phyloP scores from a whole-genome alignment of 92 coral and sea anemone genomes.

The Micromussa lordhowensis region DNA sequence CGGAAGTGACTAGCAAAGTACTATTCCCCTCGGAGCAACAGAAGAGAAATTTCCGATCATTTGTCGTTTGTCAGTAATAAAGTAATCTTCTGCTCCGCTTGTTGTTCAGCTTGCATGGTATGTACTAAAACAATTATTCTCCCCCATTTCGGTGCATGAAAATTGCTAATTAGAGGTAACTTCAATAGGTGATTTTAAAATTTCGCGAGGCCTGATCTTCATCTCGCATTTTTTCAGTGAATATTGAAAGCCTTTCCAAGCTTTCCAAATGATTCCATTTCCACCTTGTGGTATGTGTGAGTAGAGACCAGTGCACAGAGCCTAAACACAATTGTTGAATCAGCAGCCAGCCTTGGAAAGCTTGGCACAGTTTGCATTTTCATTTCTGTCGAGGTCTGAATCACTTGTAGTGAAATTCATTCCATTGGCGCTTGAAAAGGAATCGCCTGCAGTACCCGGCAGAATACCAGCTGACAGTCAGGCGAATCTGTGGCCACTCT shows the following conservation, averaged over 20 bases:
- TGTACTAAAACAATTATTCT: no score
- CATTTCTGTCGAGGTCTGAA: not conserved
- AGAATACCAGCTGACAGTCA: not conserved
- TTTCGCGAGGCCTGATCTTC: not conserved
- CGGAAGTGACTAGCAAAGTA: no score
- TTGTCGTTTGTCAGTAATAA: no score
- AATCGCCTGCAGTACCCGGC: constrained; percentile 4
- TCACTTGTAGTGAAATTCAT: not conserved
- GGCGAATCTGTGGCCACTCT: not conserved
- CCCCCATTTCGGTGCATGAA: no score
- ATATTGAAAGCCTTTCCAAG: not conserved
- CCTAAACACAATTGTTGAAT: not conserved
- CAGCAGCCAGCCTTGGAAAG: not conserved
- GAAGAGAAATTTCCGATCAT: no score
- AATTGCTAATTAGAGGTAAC: no score
- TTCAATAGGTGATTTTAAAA: no score
- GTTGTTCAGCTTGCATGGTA: no score
- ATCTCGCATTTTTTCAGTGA: not conserved
- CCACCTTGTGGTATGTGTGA: not conserved
- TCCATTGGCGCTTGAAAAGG: constrained; percentile 1
- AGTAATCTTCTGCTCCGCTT: no score
- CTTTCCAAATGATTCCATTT: not conserved
- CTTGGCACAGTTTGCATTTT: not conserved
- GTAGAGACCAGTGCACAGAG: not conserved
- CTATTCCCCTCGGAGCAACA: no score